A percentile compares a stretch with the other conserved stretches of the same genome.
phyloP scores from a whole-genome alignment of 2,888 invertebrate species.

The Dryococelus australis region DNA sequence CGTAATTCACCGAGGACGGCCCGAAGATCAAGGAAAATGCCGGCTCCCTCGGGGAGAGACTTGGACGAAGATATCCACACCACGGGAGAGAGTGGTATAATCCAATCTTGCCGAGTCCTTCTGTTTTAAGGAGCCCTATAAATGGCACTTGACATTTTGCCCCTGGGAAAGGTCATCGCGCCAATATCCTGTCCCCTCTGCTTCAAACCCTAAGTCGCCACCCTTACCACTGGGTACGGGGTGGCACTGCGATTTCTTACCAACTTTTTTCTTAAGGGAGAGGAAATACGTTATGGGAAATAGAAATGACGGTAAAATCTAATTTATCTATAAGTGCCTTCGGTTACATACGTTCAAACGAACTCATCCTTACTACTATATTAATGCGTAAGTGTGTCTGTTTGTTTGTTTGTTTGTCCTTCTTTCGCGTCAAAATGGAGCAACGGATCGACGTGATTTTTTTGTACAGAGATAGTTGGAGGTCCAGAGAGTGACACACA shows the following conservation, averaged over 20 bases:
- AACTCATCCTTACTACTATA: too few species aligned
- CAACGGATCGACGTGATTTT: too few species aligned
- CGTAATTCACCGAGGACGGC: too few species aligned
- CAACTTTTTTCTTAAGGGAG: background rate
- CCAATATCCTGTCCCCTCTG: background rate
- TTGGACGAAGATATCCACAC: background rate
- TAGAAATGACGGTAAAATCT: too few species aligned
- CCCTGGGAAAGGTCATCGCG: constrained; percentile 41
- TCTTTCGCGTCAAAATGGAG: too few species aligned
- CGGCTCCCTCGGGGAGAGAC: background rate
- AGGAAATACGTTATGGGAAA: background rate
- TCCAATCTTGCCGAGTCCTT: constrained; percentile 2
- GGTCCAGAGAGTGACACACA: too few species aligned
- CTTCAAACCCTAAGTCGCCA: background rate
- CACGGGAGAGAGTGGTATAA: background rate
- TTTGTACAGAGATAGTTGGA: too few species aligned
- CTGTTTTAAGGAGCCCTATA: constrained; percentile 16
- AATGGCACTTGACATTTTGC: constrained; percentile 42
- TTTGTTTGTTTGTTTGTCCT: too few species aligned
- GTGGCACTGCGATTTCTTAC: background rate
- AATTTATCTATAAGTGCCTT: too few species aligned
- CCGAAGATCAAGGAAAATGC: background rate
- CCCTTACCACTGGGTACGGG: background rate
- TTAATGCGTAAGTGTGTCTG: too few species aligned
- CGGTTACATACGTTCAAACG: too few species aligned